phyloP scores from a whole-genome alignment of 1,140 invertebrate genomes.

The Drosophila sulfurigaster region DNA sequence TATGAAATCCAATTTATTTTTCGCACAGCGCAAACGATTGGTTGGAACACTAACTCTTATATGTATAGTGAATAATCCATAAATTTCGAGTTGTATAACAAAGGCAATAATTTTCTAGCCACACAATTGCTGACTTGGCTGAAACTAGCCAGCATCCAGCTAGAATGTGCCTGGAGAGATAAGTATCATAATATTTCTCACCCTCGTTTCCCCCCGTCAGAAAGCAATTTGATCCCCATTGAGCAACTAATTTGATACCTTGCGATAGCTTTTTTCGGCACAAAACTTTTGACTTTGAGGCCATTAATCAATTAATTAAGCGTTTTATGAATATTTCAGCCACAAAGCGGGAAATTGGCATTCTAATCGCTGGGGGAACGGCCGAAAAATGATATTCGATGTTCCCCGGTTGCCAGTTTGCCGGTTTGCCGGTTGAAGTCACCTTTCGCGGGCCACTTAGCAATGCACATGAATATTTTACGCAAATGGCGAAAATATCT shows the following conservation, averaged over 20 bases:
- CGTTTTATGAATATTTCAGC: constrained; percentile 81
- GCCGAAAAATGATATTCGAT: constrained; percentile 1
- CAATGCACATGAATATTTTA: constrained; percentile 78
- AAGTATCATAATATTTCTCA: constrained; percentile 35
- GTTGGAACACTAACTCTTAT: too few species aligned
- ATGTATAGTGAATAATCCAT: constrained; percentile 17
- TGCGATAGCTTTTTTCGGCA: constrained; percentile 54
- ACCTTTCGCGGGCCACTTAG: constrained; percentile 60
- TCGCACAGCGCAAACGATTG: not conserved
- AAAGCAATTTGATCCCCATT: constrained; percentile 1
- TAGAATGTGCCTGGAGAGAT: not conserved
- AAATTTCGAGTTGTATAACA: constrained; percentile 38
- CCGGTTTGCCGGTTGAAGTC: constrained; percentile 31
- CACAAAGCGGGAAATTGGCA: constrained; percentile 49
- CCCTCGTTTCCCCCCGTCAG: not conserved
- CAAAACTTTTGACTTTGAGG: constrained; percentile 70
- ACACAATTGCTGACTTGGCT: constrained; percentile 40
- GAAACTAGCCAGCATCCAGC: constrained; percentile 25
- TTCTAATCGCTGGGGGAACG: constrained; percentile 55
- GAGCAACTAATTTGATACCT: constrained; percentile 64
- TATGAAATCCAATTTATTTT: not conserved
- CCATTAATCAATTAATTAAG: constrained; percentile 83
- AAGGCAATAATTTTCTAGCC: constrained; percentile 25
- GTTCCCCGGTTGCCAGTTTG: not conserved
- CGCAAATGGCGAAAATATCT: constrained; percentile 46